Base-by-base conservation (phyloP, 2,113 vertebrate species). In the Ellobius talpinus region DNA sequence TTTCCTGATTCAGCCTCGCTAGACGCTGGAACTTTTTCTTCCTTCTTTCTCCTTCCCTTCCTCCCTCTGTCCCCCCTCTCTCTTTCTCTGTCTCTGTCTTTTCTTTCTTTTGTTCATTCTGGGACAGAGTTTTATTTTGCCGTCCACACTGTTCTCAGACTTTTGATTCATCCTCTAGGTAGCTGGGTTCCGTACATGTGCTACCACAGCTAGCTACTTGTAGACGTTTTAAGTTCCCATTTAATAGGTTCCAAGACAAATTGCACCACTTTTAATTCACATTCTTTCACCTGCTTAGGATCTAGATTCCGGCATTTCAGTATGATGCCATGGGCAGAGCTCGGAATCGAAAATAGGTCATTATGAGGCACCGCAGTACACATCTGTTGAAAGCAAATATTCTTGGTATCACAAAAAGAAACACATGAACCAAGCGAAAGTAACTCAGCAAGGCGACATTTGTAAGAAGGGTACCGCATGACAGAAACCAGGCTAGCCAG, bases 241-340 rank as follows among this genome's bases (percentile, higher is more conserved):
- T 63, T 29, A 52, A 85, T 19, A 1, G 2, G 16, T 86, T 79
- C 74, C 5, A n/a, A 96, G 95, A 74, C 4, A 3, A 89, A 82
- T 39, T 0, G 42, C 10, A 45, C n/a, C 42, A 45, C 33, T 70
- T 93, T 78, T 70, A 58, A 87, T 31, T 73, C 50, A 76, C 8
- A 5, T 74, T 79, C 87, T 89, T 89, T 33, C 31, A 39, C 87
- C 93, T 93, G 33, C 85, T 95, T 91, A 94, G 81, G 55, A 39
- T 89, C 90, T 84, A 65, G 82, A 14, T 17, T 68, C 52, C 11
- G 76, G 10, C 19, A 58, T n/a, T 45, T 5, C 1, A 74, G 45
- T 21, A 33, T 55, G 73, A 39, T 36, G 63, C 61, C 24, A 42
- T 31, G 42, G 45, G 24, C 66, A 90, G 79, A 94, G 92, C 74